Conservation (phyloP, 2,113 vertebrate species). For the Aythya baeri region DNA sequence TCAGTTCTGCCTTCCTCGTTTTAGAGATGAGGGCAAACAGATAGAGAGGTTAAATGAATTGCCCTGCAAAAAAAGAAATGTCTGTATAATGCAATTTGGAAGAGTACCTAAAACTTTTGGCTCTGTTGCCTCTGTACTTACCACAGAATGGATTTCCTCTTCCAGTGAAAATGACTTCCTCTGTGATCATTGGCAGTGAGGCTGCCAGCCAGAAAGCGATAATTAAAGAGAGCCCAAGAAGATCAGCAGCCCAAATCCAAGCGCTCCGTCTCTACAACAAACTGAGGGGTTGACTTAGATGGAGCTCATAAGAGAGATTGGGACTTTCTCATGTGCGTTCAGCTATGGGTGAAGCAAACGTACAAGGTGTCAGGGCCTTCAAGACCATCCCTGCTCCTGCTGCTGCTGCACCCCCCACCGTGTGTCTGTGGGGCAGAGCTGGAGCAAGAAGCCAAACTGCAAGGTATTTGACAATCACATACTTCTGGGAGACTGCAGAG, state of each 20-base stretch:
- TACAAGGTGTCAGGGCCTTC: background rate
- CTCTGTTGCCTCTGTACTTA: background rate
- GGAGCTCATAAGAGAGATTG: background rate
- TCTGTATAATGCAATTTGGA: background rate
- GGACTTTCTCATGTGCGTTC: background rate
- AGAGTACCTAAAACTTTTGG: background rate
- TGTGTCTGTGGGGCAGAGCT: background rate
- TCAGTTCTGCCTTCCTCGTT: constrained; percentile 57
- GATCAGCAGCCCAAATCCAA: background rate
- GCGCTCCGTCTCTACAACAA: background rate
- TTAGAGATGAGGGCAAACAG: constrained; percentile 30
- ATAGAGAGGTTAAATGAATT: constrained; percentile 48
- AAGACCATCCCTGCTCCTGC: background rate
- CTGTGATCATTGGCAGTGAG: background rate
- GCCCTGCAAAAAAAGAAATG: constrained; percentile 18
- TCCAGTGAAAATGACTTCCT: background rate
- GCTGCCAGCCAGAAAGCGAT: background rate
- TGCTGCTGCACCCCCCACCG: background rate
- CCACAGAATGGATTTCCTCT: constrained; percentile 19
- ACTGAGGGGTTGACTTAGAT: background rate
- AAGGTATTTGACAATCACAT: background rate
- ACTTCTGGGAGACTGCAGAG: background rate
- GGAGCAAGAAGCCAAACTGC: background rate
- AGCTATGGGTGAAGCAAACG: background rate
- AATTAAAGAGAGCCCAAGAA: background rate